These are phyloP conservation scores for Varroa destructor DNA, from an alignment of 1,140 invertebrate genomes.

Conservation along the genomic window DNA sequence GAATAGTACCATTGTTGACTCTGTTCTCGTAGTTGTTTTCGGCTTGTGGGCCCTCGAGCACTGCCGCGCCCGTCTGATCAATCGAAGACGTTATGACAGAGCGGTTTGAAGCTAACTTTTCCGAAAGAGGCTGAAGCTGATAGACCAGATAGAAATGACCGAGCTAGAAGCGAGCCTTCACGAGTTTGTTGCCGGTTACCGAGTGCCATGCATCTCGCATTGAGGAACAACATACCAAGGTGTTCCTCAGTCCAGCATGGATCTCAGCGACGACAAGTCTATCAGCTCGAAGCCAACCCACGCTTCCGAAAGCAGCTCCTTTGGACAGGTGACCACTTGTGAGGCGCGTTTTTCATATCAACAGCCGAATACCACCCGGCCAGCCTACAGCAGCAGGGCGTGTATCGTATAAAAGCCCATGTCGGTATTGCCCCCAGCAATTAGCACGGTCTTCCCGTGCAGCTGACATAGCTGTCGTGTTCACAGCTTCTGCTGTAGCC, in stretches of 20 bases:
- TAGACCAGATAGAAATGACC: conserved; percentile 69
- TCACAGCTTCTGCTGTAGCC: conserved; percentile 38
- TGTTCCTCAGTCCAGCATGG: conserved; percentile 35
- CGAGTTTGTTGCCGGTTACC: conserved; percentile 17
- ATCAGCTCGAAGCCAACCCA: conserved; percentile 30
- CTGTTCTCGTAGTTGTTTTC: conserved; percentile 17
- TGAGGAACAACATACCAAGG: conserved; percentile 33
- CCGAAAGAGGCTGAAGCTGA: conserved; percentile 55
- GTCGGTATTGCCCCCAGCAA: conserved; percentile 73
- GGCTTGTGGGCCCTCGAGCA: conserved; percentile 13
- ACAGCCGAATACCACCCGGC: conserved; percentile 67
- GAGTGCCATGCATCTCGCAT: conserved; percentile 31
- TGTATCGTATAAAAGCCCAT: conserved; percentile 48
- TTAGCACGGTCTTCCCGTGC: conserved; percentile 63
- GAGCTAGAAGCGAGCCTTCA: conserved; percentile 53
- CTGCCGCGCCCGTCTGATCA: conserved; percentile 35
- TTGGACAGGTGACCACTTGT: conserved; percentile 58
- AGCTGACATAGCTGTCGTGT: too few relatives aligned
- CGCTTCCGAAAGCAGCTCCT: conserved; percentile 58
- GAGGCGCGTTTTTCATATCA: conserved; percentile 59
- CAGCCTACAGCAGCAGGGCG: conserved; percentile 43
- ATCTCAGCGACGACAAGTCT: conserved; percentile 37
- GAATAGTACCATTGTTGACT: not conserved
- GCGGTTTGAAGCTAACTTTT: conserved; percentile 43
- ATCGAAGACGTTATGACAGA: conserved; percentile 44